Evolutionary conservation across 2,113 vertebrate species (phyloP).

Genomic region (Hyla sarda): DNA sequence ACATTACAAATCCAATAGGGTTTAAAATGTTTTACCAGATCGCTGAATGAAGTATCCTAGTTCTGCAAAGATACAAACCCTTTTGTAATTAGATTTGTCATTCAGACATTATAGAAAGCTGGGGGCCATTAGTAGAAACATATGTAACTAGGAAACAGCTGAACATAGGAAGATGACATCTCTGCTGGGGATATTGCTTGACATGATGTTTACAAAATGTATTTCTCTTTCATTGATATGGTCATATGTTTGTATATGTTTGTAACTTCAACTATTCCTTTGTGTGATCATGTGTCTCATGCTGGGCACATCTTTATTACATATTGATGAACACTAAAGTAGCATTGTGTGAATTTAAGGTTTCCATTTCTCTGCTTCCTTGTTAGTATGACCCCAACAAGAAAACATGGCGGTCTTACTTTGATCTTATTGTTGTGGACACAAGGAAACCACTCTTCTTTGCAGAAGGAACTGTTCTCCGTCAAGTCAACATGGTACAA

Average conservation of each 20-base stretch:
- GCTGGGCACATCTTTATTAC: neutral
- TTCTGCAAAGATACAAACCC: no score
- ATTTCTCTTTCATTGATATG: no score
- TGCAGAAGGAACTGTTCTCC: constrained; percentile 79
- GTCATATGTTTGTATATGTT: no score
- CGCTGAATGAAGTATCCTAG: no score
- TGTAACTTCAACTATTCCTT: neutral
- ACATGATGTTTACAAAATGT: neutral
- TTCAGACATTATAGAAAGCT: no score
- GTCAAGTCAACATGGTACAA: constrained; percentile 83
- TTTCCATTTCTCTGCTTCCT: neutral
- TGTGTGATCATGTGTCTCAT: neutral
- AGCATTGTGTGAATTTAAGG: neutral
- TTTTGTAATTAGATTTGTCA: no score
- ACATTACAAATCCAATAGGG: no score
- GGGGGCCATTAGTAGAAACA: no score
- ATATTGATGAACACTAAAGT: neutral
- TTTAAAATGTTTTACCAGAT: no score
- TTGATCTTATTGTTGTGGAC: constrained; percentile 84
- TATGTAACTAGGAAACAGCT: no score
- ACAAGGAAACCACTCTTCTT: constrained; percentile 84
- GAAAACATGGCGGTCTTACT: constrained; percentile 77
- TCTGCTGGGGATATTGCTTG: no score
- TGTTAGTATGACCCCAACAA: constrained; percentile 61
- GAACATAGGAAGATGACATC: no score